A percentile compares a stretch with the other conserved stretches of the same genome.
Conservation (phyloP, 37 sponge, comb jelly and placozoan genomes). For the Aplysina aerophoba region DNA sequence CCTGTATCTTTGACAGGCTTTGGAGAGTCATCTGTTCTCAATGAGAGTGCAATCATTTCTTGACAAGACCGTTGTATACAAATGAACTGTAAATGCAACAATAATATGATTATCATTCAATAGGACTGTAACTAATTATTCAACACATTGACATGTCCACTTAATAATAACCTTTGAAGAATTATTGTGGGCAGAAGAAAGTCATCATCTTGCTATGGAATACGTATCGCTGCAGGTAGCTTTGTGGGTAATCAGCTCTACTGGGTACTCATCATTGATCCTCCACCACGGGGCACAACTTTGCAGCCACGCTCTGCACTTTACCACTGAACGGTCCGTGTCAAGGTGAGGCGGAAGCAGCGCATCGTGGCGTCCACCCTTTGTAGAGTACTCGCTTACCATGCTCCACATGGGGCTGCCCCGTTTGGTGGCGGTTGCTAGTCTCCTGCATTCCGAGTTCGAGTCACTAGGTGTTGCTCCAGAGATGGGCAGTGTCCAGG, state of each 20-base stretch:
- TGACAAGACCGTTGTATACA: too few species aligned
- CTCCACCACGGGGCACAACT: slow-evolving; percentile 17
- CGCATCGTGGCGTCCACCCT: neutral
- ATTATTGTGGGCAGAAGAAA: neutral
- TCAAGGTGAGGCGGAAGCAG: too few species aligned
- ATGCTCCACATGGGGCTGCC: neutral
- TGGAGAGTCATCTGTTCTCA: neutral
- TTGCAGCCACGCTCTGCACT: slow-evolving; percentile 13
- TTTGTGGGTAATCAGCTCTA: neutral
- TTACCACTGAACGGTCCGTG: neutral
- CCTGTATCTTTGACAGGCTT: slow-evolving; percentile 75
- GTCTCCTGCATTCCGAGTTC: neutral
- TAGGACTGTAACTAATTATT: too few species aligned
- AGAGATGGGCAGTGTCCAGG: neutral
- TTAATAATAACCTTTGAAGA: neutral
- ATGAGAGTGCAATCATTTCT: too few species aligned
- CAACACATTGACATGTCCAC: too few species aligned
- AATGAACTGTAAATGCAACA: too few species aligned
- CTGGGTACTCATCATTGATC: slow-evolving; percentile 25
- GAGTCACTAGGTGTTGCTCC: neutral
- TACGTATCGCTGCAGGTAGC: neutral
- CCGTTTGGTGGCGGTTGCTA: neutral
- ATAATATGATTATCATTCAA: too few species aligned
- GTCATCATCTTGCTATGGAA: neutral
- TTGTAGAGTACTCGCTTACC: neutral